Evolutionary conservation across 1,140 invertebrate species (phyloP), one percentile per base, ranked within the genome.

Genomic region (Chrysomallon squamiferum): DNA sequence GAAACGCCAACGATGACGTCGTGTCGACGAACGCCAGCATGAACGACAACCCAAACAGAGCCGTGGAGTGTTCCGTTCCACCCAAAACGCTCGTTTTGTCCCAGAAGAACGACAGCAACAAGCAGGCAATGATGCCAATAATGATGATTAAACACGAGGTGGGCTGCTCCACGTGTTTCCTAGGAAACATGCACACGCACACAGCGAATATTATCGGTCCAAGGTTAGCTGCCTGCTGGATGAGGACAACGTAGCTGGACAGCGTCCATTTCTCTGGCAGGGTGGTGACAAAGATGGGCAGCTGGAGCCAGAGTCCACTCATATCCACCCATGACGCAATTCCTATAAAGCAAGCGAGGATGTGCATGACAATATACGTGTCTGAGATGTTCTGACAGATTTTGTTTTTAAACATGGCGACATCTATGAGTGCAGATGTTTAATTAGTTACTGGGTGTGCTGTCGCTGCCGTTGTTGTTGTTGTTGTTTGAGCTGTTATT

Each of bases 241-340:
- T 87, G 43, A 95, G 86, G n/a, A 90, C 90, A 79, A 96, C 89
- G 78, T 93, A 92, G 0, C 94, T 92, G 0, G 95, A 93, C 30
- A 98, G 86, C 72, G 86, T 89, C 95, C 95, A 97, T 78, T 89
- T 88, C 87, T 97, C 95, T 0, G 95, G 95, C 35, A 94, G 89
- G n/a, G 60, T 30, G 7, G 67, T 57, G 2, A 95, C 92, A 60
- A 97, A 85, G 52, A 96, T 84, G 0, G 95, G 95, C 54, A 97
- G 85, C 83, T 97, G 93, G 47, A 95, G 91, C 86, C 92, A 97
- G 62, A 95, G 88, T 6, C 93, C 93, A 84, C 95, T 97, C 29
- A 96, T 89, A 18, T 92, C 91, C 56, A 96, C 87, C 95, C 95
- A 97, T 27, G 95, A 91, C 70, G 78, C 72, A 20, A 95, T 88